phyloP scores from a whole-genome alignment of 1,140 invertebrate genomes.

The Brachionus manjavacas region DNA sequence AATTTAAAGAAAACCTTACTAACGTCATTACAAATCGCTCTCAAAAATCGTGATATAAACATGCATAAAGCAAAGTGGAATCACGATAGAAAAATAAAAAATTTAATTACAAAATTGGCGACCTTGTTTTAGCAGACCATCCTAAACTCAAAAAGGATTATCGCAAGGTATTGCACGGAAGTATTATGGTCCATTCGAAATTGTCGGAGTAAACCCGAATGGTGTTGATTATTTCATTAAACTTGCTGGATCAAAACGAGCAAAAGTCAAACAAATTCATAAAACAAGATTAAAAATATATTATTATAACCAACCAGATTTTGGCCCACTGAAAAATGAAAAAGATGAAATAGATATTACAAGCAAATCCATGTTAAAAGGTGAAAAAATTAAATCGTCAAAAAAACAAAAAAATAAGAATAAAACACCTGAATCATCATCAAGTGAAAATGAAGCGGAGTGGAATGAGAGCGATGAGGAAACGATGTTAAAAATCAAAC shows the following conservation, averaged over 20 bases:
- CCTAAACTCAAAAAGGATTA: slow-evolving; percentile 3
- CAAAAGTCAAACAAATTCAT: slow-evolving; percentile 8
- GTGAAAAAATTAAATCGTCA: not conserved
- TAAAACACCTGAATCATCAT: not conserved
- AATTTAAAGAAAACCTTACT: slow-evolving; percentile 11
- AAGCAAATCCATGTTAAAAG: not conserved
- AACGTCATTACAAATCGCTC: not conserved
- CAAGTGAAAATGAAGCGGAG: not conserved
- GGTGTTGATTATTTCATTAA: not conserved
- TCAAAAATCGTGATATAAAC: too few relatives aligned
- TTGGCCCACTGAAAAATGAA: not conserved
- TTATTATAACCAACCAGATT: slow-evolving; percentile 19
- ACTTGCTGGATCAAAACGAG: not conserved
- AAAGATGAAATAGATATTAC: not conserved
- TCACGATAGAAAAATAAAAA: too few relatives aligned
- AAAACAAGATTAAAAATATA: slow-evolving; percentile 20
- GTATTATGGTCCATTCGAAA: not conserved
- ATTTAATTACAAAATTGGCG: slow-evolving; percentile 19
- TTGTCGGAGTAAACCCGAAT: not conserved
- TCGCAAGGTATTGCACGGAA: not conserved
- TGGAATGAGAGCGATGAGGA: not conserved
- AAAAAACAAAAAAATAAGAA: not conserved
- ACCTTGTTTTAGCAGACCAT: slow-evolving; percentile 9
- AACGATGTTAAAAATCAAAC: not conserved
- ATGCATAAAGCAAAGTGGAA: too few relatives aligned